phyloP scores from a whole-genome alignment of 2,113 vertebrate species.

The Cariama cristata region DNA sequence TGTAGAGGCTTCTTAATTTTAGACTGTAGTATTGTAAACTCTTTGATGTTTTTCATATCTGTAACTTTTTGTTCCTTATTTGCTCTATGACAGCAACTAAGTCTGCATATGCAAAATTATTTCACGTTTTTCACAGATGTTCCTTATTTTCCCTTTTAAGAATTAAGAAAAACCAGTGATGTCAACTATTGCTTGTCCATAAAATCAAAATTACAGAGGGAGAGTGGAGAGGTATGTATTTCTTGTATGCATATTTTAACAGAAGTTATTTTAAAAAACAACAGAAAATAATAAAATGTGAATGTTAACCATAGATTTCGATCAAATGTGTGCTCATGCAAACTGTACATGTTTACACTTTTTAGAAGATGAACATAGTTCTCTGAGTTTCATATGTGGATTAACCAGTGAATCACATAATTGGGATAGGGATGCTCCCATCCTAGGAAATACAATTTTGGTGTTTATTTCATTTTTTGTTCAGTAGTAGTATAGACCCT shows the following conservation, averaged over 20 bases:
- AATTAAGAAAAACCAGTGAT: slow-evolving; percentile 87
- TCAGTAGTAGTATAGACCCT: not conserved
- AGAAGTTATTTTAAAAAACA: not conserved
- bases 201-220: slow-evolving; percentile 87
- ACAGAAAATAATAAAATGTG: not conserved
- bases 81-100: not conserved
- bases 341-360: not conserved
- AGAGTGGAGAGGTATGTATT: slow-evolving; percentile 85
- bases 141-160: slow-evolving; percentile 70
- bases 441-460: fast-evolving
- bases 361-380: not conserved
- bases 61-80: not conserved
- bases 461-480: not conserved
- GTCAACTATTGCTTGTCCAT: slow-evolving; percentile 87
- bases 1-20: not conserved
- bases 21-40: not conserved
- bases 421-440: not conserved
- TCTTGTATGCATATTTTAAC: not conserved
- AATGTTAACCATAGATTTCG: not conserved
- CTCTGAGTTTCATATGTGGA: not conserved
- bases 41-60: not conserved
- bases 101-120: not conserved
- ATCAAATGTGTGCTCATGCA: not conserved
- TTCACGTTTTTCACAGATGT: not conserved
- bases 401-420: not conserved